phyloP scores from a whole-genome alignment of 1,140 invertebrate genomes.

The Hyles vespertilio region DNA sequence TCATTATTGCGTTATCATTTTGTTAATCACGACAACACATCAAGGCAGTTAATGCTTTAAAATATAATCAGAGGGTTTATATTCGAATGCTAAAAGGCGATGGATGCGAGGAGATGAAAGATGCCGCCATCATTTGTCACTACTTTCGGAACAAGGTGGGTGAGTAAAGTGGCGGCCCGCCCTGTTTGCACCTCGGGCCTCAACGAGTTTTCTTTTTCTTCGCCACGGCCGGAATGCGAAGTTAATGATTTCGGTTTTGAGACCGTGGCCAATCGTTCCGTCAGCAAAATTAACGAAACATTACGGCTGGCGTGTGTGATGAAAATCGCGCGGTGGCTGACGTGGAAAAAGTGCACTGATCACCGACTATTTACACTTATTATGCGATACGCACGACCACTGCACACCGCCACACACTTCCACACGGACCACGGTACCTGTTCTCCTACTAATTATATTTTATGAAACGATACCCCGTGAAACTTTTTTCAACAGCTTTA shows the following conservation, averaged over 20 bases:
- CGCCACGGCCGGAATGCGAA: conserved; percentile 45
- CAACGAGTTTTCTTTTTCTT: conserved; percentile 30
- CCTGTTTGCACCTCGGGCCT: conserved; percentile 55
- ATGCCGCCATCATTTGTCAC: conserved; percentile 70
- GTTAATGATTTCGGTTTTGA: conserved; percentile 58
- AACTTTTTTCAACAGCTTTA: no score
- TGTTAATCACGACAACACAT: conserved; percentile 31
- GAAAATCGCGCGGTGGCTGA: conserved; percentile 16
- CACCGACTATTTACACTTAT: background rate
- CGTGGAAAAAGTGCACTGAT: conserved; percentile 21
- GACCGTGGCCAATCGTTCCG: conserved; percentile 60
- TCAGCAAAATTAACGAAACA: conserved; percentile 57
- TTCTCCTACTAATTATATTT: no score
- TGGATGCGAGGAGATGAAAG: conserved; percentile 56
- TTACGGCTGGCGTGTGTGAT: conserved; percentile 29
- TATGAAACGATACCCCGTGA: no score
- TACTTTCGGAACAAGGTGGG: conserved; percentile 62
- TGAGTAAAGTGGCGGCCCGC: conserved; percentile 51
- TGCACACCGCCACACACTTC: no score
- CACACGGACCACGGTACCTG: no score
- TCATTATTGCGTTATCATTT: conserved; percentile 66
- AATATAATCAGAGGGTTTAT: conserved; percentile 23
- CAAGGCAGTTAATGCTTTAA: conserved; percentile 6
- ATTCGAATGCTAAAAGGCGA: conserved; percentile 22
- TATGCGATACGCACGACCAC: no score